Evolutionary conservation across 1,140 invertebrate genomes (phyloP).

Genomic region (Campoletis sonorensis): DNA sequence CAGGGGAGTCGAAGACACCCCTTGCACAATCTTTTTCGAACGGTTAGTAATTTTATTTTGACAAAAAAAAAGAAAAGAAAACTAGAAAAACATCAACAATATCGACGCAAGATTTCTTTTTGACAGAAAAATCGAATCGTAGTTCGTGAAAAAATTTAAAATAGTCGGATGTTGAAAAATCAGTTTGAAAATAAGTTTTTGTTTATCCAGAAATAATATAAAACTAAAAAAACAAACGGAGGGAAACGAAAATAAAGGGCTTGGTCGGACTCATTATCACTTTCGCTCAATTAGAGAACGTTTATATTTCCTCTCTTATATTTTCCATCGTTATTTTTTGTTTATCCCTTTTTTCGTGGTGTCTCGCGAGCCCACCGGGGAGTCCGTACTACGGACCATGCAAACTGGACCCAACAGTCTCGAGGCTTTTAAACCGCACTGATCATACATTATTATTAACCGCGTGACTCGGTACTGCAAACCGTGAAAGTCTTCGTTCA

Average conservation of each 20-base stretch:
- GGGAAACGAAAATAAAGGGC: neutral
- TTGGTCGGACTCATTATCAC: neutral
- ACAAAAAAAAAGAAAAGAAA: too few relatives aligned
- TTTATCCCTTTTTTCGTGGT: neutral
- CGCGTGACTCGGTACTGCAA: conserved; percentile 23
- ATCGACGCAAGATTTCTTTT: too few relatives aligned
- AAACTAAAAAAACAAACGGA: neutral
- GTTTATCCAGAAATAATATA: too few relatives aligned
- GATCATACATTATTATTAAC: conserved; percentile 30
- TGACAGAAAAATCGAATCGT: too few relatives aligned
- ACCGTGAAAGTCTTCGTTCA: conserved; percentile 21
- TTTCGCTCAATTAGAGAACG: conserved; percentile 52
- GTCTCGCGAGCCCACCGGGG: conserved; percentile 15
- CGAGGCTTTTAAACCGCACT: conserved; percentile 6
- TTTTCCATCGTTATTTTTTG: neutral
- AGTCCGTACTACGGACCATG: neutral
- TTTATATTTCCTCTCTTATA: conserved; percentile 38
- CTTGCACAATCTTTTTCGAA: too few relatives aligned
- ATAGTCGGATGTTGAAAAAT: too few relatives aligned
- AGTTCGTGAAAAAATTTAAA: too few relatives aligned
- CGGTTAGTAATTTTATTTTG: too few relatives aligned
- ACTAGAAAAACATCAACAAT: too few relatives aligned
- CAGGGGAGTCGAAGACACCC: neutral
- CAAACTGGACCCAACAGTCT: neutral
- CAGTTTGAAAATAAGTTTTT: too few relatives aligned